phyloP scores from a whole-genome alignment of 2,888 invertebrate genomes.

The Brachyptera risi region DNA sequence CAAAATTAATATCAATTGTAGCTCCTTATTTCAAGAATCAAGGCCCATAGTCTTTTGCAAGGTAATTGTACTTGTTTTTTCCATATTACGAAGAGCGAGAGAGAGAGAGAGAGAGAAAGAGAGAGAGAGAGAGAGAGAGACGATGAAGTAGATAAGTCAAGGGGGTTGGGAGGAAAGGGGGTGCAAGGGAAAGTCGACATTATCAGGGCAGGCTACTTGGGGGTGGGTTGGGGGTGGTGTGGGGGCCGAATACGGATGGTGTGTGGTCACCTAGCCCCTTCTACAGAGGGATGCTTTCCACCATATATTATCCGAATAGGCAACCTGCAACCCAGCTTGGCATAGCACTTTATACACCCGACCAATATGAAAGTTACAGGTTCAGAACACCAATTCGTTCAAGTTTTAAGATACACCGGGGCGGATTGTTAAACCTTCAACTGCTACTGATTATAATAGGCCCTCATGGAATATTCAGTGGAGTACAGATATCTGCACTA shows the following conservation, averaged over 20 bases:
- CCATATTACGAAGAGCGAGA: no score
- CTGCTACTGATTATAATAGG: constrained; percentile 7
- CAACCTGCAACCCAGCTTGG: not conserved
- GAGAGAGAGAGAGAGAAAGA: not conserved
- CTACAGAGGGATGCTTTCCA: not conserved
- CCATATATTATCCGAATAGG: not conserved
- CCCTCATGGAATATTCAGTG: constrained; percentile 31
- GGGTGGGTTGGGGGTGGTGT: not conserved
- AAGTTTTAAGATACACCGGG: no score
- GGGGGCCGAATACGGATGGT: constrained; percentile 8
- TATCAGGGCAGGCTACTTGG: constrained; percentile 10
- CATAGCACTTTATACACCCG: not conserved
- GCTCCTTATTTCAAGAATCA: no score
- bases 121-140: not conserved
- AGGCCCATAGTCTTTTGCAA: no score
- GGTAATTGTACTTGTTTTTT: no score
- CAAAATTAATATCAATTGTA: no score
- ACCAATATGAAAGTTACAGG: no score
- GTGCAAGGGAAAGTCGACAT: constrained; percentile 19
- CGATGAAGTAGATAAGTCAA: constrained; percentile 6
- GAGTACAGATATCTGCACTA: constrained; percentile 31
- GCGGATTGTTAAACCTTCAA: no score
- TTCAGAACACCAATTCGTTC: no score
- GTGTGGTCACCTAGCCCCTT: not conserved
- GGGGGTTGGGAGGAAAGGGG: constrained; percentile 8